Base-by-base conservation (phyloP, 1,140 invertebrate genomes). In the Drosophila seguyi region DNA sequence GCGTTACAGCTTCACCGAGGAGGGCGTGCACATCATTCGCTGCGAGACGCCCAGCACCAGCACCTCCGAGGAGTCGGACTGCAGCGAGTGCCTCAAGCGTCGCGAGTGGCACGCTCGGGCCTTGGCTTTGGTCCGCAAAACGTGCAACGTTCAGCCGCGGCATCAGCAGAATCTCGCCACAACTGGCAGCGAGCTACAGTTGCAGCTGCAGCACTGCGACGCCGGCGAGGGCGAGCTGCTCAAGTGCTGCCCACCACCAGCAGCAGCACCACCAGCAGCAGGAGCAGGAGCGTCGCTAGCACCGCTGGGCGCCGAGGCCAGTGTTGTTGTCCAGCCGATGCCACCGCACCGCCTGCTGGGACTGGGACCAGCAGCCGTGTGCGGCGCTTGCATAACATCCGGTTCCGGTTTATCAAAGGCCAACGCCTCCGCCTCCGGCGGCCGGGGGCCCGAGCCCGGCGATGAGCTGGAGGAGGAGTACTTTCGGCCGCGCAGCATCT, bases 1-100 rank as follows among this genome's bases (percentile, higher is more conserved):
- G 79, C 93, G 95, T 20, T 95, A 95, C 84, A 95, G 95, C 55
- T 94, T 96, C 58, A 95, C 95, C 3, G 95, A 95, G 92, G 95
- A 95, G 93, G 94, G 94, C 25, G 95, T 95, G 38, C 93, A 94
- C 90, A 93, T 92, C 42, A 93, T 93, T 39, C 84, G 92, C 29
- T 92, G 92, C 48, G 90, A 92, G 59, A 92, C 92, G 3, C 92
- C 92, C 3, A 92, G 92, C 52, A 93, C 90, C 5, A 91, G 91
- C 42, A 93, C 92, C 13, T 93, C 92, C 6, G 92, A 93, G 67
- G 92, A 93, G 41, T 92, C 92, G 10, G 92, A 93, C 44, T 93
- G 92, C 75, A 92, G 92, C 50, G 92, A 93, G 75, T 93, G 92
- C 63, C 74, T 91, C 22, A 92, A 93, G 74, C 75, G 92, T 14